A percentile compares a stretch with the other conserved stretches of the same genome.
Evolutionary conservation across 2,113 vertebrate species (phyloP).

Genomic region (Callaeas wilsoni): DNA sequence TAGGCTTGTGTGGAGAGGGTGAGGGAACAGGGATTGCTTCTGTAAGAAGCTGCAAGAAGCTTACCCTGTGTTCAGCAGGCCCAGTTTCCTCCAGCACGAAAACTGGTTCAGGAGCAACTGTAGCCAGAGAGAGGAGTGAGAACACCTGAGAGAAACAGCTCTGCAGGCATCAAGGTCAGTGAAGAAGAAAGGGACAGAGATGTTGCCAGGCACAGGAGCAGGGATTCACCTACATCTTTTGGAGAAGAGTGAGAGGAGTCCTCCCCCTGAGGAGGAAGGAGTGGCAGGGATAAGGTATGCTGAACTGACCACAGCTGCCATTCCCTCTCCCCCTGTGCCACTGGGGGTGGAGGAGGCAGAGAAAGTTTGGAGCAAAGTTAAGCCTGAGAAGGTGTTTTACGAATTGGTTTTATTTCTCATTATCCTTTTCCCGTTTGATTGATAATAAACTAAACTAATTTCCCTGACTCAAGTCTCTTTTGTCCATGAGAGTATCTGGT

Average conservation of each 20-base stretch:
- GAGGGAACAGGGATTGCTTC: background rate
- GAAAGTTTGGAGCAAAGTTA: background rate
- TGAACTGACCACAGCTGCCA: background rate
- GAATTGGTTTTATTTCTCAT: background rate
- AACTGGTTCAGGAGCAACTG: background rate
- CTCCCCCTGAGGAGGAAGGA: background rate
- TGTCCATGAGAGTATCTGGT: background rate
- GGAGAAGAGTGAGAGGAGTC: background rate
- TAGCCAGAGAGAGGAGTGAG: background rate
- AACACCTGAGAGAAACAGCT: background rate
- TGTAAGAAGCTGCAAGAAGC: background rate
- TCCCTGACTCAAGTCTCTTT: background rate
- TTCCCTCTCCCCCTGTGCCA: background rate
- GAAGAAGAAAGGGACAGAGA: background rate
- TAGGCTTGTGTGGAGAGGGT: background rate
- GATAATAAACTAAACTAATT: background rate
- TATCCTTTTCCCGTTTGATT: background rate
- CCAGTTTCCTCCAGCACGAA: fast-evolving
- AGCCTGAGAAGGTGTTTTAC: background rate
- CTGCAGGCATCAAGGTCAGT: background rate
- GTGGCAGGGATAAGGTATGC: background rate
- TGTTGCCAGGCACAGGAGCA: background rate
- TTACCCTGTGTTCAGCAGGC: background rate
- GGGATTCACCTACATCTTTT: background rate
- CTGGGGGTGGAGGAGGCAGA: background rate